phyloP scores from a whole-genome alignment of 2,888 invertebrate species.

The Thecophora atra region DNA sequence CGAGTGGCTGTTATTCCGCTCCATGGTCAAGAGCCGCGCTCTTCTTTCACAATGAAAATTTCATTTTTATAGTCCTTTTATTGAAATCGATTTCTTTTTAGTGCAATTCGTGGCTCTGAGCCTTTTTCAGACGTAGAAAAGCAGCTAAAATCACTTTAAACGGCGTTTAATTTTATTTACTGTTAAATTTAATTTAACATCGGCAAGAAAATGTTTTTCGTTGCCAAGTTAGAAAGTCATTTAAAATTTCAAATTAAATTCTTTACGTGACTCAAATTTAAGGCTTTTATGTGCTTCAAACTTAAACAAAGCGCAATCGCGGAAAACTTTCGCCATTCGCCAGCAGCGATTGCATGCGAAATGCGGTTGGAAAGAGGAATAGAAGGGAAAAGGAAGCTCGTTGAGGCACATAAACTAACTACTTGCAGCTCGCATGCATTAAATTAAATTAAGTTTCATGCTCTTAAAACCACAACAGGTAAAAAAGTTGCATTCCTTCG shows the following conservation, averaged over 20 bases:
- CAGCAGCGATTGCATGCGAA: neutral
- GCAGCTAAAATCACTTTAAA: too few species aligned
- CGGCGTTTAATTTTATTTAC: too few species aligned
- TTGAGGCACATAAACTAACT: neutral
- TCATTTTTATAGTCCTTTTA: too few species aligned
- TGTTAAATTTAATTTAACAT: too few species aligned
- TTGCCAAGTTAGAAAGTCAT: too few species aligned
- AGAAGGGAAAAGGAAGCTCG: neutral
- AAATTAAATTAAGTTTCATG: constrained; percentile 11
- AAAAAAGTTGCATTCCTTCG: neutral
- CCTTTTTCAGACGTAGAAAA: too few species aligned
- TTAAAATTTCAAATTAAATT: neutral
- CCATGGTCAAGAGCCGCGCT: neutral
- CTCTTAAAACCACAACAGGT: constrained; percentile 6
- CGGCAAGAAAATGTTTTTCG: too few species aligned
- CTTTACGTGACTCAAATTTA: constrained; percentile 5
- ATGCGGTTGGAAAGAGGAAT: neutral
- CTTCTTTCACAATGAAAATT: too few species aligned
- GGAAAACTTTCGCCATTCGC: neutral
- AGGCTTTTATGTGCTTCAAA: too few species aligned
- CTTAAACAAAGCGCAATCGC: neutral
- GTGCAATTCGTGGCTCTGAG: too few species aligned
- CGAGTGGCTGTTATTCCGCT: neutral
- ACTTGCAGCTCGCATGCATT: neutral
- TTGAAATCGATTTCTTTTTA: too few species aligned